Conservation (phyloP, 2,797 vertebrate genomes). For the Rhodeus uyekii region DNA sequence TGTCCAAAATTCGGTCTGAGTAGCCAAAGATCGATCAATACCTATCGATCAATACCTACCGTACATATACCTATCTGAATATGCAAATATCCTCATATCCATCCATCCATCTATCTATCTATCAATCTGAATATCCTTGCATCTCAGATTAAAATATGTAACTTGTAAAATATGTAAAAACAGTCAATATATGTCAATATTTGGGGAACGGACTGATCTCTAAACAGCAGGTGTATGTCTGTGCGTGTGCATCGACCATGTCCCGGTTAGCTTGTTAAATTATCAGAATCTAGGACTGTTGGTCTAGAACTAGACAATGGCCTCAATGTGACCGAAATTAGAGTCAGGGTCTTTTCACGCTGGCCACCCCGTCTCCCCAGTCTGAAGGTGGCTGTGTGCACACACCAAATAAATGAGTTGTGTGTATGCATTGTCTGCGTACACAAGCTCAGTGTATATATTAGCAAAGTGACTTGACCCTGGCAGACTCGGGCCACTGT, state of each 20-base stretch:
- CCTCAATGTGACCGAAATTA: conserved; percentile 73
- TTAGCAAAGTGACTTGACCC: conserved; percentile 89
- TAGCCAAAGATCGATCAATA: not conserved
- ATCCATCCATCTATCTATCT: not conserved
- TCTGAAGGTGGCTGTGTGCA: conserved; percentile 74
- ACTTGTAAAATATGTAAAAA: no score
- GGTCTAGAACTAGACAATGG: conserved; percentile 68
- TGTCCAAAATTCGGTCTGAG: not conserved
- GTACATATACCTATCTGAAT: not conserved
- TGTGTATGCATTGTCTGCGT: conserved; percentile 80
- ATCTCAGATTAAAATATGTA: not conserved
- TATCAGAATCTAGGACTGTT: conserved; percentile 59
- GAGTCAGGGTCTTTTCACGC: conserved; percentile 67
- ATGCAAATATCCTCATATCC: not conserved
- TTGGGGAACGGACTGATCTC: not conserved
- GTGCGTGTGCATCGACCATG: conserved; percentile 21
- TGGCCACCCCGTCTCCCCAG: conserved; percentile 52
- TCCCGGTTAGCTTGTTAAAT: conserved; percentile 64
- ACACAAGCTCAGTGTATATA: conserved; percentile 84
- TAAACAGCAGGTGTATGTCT: conserved; percentile 32
- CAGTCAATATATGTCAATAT: not conserved
- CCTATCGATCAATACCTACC: not conserved
- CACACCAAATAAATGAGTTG: conserved; percentile 84
- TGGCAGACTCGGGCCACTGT: conserved; percentile 79
- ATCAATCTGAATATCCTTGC: not conserved